Base-by-base conservation (phyloP, 2,888 invertebrate species). In the Papilio demoleus region DNA sequence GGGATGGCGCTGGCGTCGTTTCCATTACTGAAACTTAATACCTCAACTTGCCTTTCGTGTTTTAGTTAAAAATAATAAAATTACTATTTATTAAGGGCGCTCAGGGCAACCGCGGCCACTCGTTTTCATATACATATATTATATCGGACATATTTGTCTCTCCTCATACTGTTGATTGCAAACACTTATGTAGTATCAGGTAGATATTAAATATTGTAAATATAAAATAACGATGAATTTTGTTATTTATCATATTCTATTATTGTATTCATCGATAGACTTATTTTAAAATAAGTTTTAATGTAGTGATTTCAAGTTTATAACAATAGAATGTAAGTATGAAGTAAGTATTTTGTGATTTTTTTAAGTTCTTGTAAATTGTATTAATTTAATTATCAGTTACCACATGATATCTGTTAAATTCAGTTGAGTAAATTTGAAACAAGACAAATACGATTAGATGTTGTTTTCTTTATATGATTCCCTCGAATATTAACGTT, bases 161-260 rank as follows among this genome's bases (percentile, higher is more conserved):
- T 83, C 81, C 81, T 82, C 82, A 80, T 84, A 84, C 83, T 86
- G 88, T 88, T 88, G 82, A 83, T 87, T 87, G 82, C 86, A 87
- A 85, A 82, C 82, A 84, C 78, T 77, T 36, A 36, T 38, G 63
- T 87, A 86, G 88, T 86, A 85, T 82, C 82, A 79, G 78, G 81
- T 89, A 88, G 87, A 81, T 80, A 84, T 83, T 80, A 82, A 85
- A 80, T 82, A 80, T 83, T 91, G 91, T 92, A 92, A 84, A 92
- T 91, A 92, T 83, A 84, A 83, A 83, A 78, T 85, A 81, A 85
- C 81, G 83, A 83, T 75, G 85, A 82, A 84, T 87, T 88, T 89
- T 90, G 91, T 92, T 92, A 92, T 90, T 90, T 90, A 88, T 86
- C 88, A 87, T 88, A 87, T 87, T 89, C 84, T 88, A 88, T 88